Percentiles rank a stretch among this genome's conserved stretches.
Evolutionary conservation across 37 sponge, comb jelly and placozoan genomes (phyloP).

Genomic region (Halichondria panicea): DNA sequence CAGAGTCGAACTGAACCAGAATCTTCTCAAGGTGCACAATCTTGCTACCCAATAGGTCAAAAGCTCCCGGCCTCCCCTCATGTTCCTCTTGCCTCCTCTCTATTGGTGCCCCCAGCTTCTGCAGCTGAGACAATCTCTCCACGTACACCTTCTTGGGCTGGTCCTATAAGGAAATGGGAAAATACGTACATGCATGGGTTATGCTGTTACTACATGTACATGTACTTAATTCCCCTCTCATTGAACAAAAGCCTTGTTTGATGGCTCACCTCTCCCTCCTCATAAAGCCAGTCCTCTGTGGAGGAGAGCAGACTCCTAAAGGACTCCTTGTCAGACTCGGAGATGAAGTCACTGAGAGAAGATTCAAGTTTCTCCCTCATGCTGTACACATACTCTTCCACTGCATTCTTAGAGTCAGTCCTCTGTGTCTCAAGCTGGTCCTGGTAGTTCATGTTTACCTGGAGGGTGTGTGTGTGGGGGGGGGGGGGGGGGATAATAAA

Average conservation of each 20-base stretch:
- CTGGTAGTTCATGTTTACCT: constrained; percentile 70
- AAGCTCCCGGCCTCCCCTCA: constrained; percentile 62
- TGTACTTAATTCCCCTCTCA: too few species aligned
- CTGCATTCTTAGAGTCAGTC: constrained; percentile 83
- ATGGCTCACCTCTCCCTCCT: constrained; percentile 99
- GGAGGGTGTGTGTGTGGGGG: too few species aligned
- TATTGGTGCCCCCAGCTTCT: constrained; percentile 80
- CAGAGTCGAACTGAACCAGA: constrained; percentile 58
- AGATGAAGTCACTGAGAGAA: constrained; percentile 63
- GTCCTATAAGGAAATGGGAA: too few species aligned
- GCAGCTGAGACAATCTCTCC: constrained; percentile 68
- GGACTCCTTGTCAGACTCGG: constrained; percentile 49
- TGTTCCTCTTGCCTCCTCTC: constrained; percentile 64
- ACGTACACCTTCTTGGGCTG: constrained; percentile 87
- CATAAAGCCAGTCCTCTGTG: constrained; percentile 98
- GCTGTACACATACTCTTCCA: constrained; percentile 98
- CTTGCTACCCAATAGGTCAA: constrained; percentile 63
- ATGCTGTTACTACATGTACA: too few species aligned
- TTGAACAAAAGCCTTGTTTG: too few species aligned
- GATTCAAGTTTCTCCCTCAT: constrained; percentile 81
- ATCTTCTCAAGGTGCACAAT: constrained; percentile 91
- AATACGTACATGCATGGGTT: too few species aligned
- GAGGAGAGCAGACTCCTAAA: constrained; percentile 33
- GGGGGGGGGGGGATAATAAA: too few species aligned
- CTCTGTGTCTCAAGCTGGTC: constrained; percentile 81